A percentile compares a stretch with the other conserved stretches of the same genome.
Conservation (phyloP, 2,113 vertebrate genomes). For the Formicarius rufipectus region DNA sequence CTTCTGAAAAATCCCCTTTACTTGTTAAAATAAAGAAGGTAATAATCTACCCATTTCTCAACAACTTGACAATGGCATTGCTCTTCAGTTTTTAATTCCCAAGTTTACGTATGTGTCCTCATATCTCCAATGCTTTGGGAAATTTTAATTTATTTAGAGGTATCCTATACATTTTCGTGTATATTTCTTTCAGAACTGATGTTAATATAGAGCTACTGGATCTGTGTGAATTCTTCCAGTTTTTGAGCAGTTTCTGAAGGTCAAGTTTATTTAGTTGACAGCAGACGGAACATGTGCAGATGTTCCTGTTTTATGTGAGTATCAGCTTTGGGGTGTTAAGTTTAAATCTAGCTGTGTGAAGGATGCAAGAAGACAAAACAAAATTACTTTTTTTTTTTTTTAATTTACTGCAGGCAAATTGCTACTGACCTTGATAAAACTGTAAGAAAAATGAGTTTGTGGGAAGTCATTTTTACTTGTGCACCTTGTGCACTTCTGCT, state of each 20-base stretch:
- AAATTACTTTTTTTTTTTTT: background rate
- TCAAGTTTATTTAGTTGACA: conserved; percentile 5
- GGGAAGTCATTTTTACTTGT: background rate
- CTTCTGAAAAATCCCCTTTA: background rate
- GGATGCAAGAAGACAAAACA: background rate
- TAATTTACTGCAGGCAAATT: conserved; percentile 8
- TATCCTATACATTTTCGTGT: background rate
- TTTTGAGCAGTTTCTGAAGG: conserved; percentile 33
- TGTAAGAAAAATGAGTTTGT: background rate
- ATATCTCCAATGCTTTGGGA: background rate
- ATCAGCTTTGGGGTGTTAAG: background rate
- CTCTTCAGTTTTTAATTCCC: background rate
- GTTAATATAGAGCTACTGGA: background rate
- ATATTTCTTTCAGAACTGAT: background rate
- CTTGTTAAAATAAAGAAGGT: background rate
- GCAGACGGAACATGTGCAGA: background rate
- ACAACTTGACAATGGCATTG: background rate
- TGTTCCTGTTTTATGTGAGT: background rate
- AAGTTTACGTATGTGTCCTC: background rate
- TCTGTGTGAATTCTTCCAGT: background rate
- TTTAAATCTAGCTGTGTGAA: conserved; percentile 29
- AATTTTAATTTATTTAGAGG: background rate
- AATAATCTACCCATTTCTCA: background rate
- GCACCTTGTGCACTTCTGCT: background rate
- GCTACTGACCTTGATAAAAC: conserved; percentile 26